Evolutionary conservation across 2,797 vertebrate genomes (phyloP).

Genomic region (Anabacerthia variegaticeps): DNA sequence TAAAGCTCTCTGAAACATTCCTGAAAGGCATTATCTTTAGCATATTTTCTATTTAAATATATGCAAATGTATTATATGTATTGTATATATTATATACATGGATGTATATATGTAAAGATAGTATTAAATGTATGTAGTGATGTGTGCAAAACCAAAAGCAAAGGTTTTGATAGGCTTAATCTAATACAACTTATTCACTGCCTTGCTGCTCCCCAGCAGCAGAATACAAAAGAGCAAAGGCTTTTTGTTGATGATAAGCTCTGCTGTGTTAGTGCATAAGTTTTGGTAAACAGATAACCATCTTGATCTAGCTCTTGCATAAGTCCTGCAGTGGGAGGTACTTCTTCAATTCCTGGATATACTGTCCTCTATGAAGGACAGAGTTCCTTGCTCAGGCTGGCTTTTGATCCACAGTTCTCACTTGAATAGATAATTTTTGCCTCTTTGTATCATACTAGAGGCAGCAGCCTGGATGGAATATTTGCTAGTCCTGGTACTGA

Average conservation of each 20-base stretch:
- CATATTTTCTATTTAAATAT: background rate
- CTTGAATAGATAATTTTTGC: background rate
- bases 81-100: background rate
- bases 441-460: background rate
- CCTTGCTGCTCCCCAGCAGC: background rate
- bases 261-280: background rate
- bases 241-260: background rate
- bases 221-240: background rate
- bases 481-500: background rate
- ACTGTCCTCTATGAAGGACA: background rate
- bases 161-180: background rate
- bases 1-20: background rate
- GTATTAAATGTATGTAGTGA: background rate
- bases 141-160: background rate
- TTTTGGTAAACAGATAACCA: background rate
- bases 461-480: background rate
- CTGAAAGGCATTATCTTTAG: background rate
- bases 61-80: background rate
- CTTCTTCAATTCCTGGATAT: background rate
- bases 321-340: background rate
- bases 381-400: background rate
- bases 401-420: background rate
- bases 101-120: background rate
- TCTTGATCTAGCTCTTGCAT: background rate
- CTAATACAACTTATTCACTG: background rate